A percentile compares a stretch with the other conserved stretches of the same genome.
phyloP scores from a whole-genome alignment of 2,113 vertebrate genomes.

The Pedionomus torquatus region DNA sequence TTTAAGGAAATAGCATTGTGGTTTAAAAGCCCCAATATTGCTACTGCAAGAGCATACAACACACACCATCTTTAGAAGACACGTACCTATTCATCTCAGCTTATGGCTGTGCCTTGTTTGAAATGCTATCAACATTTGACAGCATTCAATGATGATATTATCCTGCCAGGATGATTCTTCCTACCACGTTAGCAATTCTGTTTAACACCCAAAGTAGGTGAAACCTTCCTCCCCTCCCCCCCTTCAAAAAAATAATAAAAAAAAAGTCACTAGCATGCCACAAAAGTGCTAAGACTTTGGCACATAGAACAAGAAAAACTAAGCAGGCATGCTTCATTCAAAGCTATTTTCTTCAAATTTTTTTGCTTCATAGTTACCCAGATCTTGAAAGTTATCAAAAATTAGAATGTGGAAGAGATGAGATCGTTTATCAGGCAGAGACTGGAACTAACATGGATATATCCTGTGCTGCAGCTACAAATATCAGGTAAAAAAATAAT shows the following conservation, averaged over 20 bases:
- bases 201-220: not conserved
- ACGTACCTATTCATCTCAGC: not conserved
- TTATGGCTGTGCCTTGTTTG: not conserved
- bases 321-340: not conserved
- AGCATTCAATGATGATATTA: no score
- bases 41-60: not conserved
- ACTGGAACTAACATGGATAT: constrained; percentile 51
- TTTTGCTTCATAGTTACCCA: not conserved
- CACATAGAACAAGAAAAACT: not conserved
- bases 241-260: not conserved
- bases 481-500: constrained; percentile 55
- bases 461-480: constrained; percentile 57
- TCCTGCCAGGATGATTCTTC: not conserved
- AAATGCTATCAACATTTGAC: not conserved
- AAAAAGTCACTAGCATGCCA: not conserved
- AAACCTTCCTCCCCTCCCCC: no score
- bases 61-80: not conserved
- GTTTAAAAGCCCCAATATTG: not conserved
- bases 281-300: not conserved
- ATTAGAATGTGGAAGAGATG: constrained; percentile 30
- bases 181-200: not conserved
- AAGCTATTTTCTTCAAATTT: not conserved
- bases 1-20: not conserved
- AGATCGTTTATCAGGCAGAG: constrained; percentile 34
- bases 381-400: constrained; percentile 12